Conservation (phyloP, 35 echinoderm and acorn worm species). For the Ophiothrix spiculata region DNA sequence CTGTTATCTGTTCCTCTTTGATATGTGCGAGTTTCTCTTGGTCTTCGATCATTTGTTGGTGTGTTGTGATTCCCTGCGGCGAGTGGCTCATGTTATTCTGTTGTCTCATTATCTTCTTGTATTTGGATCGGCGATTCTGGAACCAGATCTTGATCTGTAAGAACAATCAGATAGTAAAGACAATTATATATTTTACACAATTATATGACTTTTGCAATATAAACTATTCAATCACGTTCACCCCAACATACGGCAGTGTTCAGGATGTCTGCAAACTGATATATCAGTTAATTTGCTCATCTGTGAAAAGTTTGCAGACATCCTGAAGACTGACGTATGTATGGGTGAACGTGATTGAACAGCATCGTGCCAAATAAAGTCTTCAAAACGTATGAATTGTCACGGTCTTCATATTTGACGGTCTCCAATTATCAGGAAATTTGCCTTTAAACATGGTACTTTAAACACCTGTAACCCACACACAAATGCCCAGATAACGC, state of each 20-base stretch:
- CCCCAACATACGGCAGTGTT: neutral
- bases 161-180: conserved; percentile 16
- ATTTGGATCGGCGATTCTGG: conserved; percentile 88
- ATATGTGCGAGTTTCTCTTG: neutral
- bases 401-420: too few relatives aligned
- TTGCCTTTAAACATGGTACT: too few relatives aligned
- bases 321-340: too few relatives aligned
- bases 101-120: conserved; percentile 91
- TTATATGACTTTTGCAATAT: neutral
- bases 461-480: too few relatives aligned
- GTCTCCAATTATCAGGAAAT: too few relatives aligned
- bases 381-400: too few relatives aligned
- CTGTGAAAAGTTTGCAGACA: too few relatives aligned
- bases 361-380: too few relatives aligned
- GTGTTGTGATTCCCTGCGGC: neutral
- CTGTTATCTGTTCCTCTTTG: neutral
- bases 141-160: conserved; percentile 95
- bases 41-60: neutral
- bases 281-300: too few relatives aligned
- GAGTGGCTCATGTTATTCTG: conserved; percentile 17
- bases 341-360: too few relatives aligned
- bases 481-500: too few relatives aligned
- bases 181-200: neutral
- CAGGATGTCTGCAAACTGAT: too few relatives aligned
- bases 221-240: neutral